Base-by-base conservation (phyloP, 2,888 invertebrate genomes). In the Tetragnatha montana region DNA sequence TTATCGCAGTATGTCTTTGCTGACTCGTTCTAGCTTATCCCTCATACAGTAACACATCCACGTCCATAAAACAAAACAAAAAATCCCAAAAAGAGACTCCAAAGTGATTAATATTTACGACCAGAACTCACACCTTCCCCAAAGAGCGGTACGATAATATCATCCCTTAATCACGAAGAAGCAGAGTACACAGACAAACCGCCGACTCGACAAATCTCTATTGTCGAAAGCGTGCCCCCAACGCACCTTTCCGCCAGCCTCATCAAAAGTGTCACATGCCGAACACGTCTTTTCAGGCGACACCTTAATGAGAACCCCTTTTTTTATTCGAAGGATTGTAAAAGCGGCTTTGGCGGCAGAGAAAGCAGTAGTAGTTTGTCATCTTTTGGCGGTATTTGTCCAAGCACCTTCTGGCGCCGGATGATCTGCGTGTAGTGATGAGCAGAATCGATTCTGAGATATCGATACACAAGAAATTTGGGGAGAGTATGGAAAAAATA, bases 281-380 rank as follows among this genome's bases (percentile, higher is more conserved):
- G 35, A 47, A 51, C 86, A 86, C 86, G 86, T 86, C 14, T 21
- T 60, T 1, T 8, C 51, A 50, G 73, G 50, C 71, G 81, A 81
- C 81, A 71, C 51, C 81, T 71, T 81, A 50, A 73, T 81, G 60
- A 79, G 50, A 75, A 79, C 79, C 50, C 73, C n/a, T n/a, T 79
- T 79, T 85, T 51, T 74, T 22, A 6, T 78, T 73, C 60, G 8
- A 6, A 10, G 19, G 84, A 84, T 84, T 35, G 35, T 35, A 35
- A 70, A 78, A 85, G 70, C 19, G 10, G n/a, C 47, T 71, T 79
- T 47, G 86, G 86, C 71, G 86, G 68, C 86, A 17, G 50, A 7
- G n/a, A 50, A 49, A 35, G 49, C 47, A 70, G 70, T 70, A 8
- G 73, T 73, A 79, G 79, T 86, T 79, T 79, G 86, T 86, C 86